These are phyloP conservation scores for Parapsyche elsis DNA, from an alignment of 1,140 invertebrate species.

Conservation along the genomic window DNA sequence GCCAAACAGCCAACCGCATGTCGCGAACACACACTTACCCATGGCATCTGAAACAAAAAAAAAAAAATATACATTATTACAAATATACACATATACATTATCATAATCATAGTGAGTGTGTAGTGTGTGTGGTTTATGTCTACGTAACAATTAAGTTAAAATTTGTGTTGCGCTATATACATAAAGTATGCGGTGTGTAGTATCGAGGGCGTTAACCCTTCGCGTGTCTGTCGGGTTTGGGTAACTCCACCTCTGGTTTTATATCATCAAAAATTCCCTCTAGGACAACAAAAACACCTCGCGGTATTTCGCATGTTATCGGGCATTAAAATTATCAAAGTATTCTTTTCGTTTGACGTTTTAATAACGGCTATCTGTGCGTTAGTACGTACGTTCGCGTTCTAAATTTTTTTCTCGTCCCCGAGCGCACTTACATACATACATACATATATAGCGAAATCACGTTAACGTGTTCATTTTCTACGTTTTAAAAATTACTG, in stretches of 20 bases:
- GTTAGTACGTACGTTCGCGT: background rate
- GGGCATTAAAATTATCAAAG: conserved; percentile 55
- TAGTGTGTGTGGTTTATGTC: too few relatives aligned
- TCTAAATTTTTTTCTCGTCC: too few relatives aligned
- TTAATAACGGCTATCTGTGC: conserved; percentile 50
- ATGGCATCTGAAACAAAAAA: conserved; percentile 73
- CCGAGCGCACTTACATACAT: background rate
- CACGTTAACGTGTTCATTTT: conserved; percentile 1
- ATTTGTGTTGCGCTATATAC: background rate
- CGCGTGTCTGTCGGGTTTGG: conserved; percentile 36
- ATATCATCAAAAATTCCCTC: conserved; percentile 42
- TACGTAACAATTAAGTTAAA: too few relatives aligned
- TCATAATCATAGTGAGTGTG: too few relatives aligned
- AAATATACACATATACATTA: too few relatives aligned
- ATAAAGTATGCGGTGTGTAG: background rate
- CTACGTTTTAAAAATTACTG: background rate
- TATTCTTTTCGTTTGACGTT: conserved; percentile 56
- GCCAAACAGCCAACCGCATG: background rate
- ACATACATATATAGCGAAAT: background rate
- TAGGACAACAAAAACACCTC: conserved; percentile 45
- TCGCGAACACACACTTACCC: conserved; percentile 65
- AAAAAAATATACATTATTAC: conserved; percentile 41
- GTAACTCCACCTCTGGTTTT: conserved; percentile 9
- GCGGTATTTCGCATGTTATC: conserved; percentile 53
- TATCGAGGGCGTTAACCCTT: conserved; percentile 49